A percentile compares a stretch with the other conserved stretches of the same genome.
Conservation (phyloP, 2,888 invertebrate species). For the Metallyticus violacea region DNA sequence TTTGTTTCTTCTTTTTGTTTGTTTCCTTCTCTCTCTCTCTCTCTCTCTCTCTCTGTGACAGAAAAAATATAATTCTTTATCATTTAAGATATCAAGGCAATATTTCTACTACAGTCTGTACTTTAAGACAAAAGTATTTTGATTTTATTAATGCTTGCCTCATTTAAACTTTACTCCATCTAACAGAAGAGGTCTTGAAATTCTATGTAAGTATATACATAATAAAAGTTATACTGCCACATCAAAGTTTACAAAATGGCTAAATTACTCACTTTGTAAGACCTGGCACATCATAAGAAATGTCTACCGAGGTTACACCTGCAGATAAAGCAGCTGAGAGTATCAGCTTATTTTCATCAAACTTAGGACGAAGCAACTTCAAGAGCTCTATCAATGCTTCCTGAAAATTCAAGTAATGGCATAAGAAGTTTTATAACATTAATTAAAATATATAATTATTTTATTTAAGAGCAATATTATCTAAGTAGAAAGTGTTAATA, state of each 20-base stretch:
- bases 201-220: not conserved
- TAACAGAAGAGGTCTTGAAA: not conserved
- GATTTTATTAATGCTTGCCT: not conserved
- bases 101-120: too few relatives aligned
- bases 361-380: slow-evolving; percentile 55
- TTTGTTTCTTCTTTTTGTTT: too few relatives aligned
- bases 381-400: slow-evolving; percentile 54
- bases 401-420: slow-evolving; percentile 35
- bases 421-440: too few relatives aligned
- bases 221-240: too few relatives aligned
- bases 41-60: too few relatives aligned
- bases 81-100: too few relatives aligned
- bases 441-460: too few relatives aligned
- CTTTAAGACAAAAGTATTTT: too few relatives aligned
- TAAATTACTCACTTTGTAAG: slow-evolving; percentile 51
- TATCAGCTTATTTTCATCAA: slow-evolving; percentile 52
- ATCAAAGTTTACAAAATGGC: not conserved
- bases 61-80: too few relatives aligned
- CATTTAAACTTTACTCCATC: not conserved
- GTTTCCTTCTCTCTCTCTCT: too few relatives aligned
- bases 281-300: slow-evolving; percentile 59
- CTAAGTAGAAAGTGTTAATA: too few relatives aligned
- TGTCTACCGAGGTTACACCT: slow-evolving; percentile 48
- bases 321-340: slow-evolving; percentile 61
- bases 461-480: too few relatives aligned